Base-by-base conservation (phyloP, 2,888 invertebrate genomes). In the Dicyrtoma fusca region DNA sequence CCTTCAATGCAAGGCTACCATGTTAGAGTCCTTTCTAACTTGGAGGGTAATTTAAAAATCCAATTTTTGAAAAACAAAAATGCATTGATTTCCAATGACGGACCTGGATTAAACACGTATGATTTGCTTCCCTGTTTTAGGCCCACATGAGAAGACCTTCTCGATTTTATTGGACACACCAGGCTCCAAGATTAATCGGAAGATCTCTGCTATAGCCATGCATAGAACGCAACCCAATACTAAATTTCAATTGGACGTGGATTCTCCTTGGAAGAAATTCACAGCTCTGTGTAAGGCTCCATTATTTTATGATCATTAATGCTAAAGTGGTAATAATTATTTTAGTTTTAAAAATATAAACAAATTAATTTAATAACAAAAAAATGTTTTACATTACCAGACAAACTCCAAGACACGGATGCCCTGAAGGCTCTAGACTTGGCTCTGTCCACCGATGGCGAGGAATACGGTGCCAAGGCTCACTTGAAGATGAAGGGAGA, bases 101-200 rank as follows among this genome's bases (percentile, higher is more conserved):
- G n/a, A 47, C n/a, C 64, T 19, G 47, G 42, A 17, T 23, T 26
- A 34, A 19, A 26, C n/a, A 23, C n/a, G n/a, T n/a, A n/a, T n/a
- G n/a, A 6, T 64, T 23, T 59, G 5, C 17, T 25, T 26, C 42
- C 42, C 11, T 69, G 1, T 44, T 57, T 26, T n/a, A 72, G 73
- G 57, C 13, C 57, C 23, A 11, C 23, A 42, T n/a, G 72, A 74
- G n/a, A 66, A 72, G 26, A 17, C 63, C 21, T 26, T 78, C 17
- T 53, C 55, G 13, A 44, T 81, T 19, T 77, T 84, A 0, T 72
- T 87, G 19, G 87, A 89, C 78, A 88, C 89, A 0, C 89, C 91
- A 0, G 90, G 90, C 55, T 90, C 91, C 1, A 86, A 88, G 79
- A 84, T 84, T 0, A 87, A 89, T 71, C 88, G 92, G 5, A 83